Conservation (phyloP, 2,797 vertebrate species). For the Enteromius unitaeniatus region DNA sequence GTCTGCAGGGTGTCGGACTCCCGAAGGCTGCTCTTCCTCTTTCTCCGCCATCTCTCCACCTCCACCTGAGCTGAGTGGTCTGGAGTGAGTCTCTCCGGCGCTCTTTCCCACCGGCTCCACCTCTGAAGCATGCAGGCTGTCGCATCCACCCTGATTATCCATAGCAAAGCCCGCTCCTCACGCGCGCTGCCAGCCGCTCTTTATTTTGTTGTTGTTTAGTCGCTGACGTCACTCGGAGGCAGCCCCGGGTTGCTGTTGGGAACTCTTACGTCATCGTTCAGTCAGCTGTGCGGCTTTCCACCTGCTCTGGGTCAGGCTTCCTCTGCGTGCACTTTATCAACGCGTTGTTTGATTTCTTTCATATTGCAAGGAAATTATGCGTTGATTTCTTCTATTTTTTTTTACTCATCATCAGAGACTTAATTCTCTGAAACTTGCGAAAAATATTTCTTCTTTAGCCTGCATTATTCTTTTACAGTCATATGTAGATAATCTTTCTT, state of each 20-base stretch:
- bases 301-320: slow-evolving; percentile 8
- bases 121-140: slow-evolving; percentile 49
- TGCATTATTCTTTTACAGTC: not conserved
- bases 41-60: slow-evolving; percentile 54
- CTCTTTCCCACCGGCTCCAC: slow-evolving; percentile 42
- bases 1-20: slow-evolving; percentile 26
- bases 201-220: slow-evolving; percentile 66
- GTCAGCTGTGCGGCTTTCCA: not conserved
- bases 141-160: slow-evolving; percentile 64
- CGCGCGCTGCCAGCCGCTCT: slow-evolving; percentile 50
- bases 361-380: not conserved
- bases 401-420: not conserved
- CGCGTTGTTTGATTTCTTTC: not conserved
- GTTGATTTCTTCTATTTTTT: not conserved
- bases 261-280: slow-evolving; percentile 44
- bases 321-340: not conserved
- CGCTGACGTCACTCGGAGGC: slow-evolving; percentile 68
- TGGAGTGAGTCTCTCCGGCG: slow-evolving; percentile 17
- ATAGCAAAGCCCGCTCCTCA: slow-evolving; percentile 52
- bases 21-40: slow-evolving; percentile 44
- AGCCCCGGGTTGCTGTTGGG: slow-evolving; percentile 47
- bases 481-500: not conserved
- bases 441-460: not conserved
- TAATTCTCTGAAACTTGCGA: not conserved
- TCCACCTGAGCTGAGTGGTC: slow-evolving; percentile 36